Conservation (phyloP, 1,140 invertebrate species). For the Sinonovacula constricta region DNA sequence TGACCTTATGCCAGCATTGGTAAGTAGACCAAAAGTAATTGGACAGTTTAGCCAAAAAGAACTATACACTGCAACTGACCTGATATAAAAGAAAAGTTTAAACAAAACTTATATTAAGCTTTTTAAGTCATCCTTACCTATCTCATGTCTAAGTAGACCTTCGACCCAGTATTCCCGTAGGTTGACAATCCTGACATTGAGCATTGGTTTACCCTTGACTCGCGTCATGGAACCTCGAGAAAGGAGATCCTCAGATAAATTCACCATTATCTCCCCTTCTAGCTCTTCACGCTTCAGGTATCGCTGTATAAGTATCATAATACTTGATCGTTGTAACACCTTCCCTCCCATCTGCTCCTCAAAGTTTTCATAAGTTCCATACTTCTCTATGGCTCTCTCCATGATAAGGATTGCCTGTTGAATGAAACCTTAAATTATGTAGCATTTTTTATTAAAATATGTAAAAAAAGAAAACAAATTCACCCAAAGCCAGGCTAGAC, state of each 20-base stretch:
- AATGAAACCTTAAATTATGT: too few relatives aligned
- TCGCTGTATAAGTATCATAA: slow-evolving; percentile 60
- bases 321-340: slow-evolving; percentile 61
- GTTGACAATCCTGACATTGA: slow-evolving; percentile 71
- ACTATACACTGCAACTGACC: not conserved
- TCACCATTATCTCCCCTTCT: slow-evolving; percentile 67
- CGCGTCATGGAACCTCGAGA: slow-evolving; percentile 74
- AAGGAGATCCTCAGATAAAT: slow-evolving; percentile 71
- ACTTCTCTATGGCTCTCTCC: slow-evolving; percentile 65
- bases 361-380: slow-evolving; percentile 75
- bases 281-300: slow-evolving; percentile 68
- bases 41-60: too few relatives aligned
- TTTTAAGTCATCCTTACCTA: slow-evolving; percentile 68
- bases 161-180: slow-evolving; percentile 72
- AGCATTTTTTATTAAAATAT: too few relatives aligned
- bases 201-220: slow-evolving; percentile 62
- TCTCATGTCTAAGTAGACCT: slow-evolving; percentile 73
- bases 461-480: too few relatives aligned
- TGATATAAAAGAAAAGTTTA: not conserved
- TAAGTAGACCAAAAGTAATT: too few relatives aligned
- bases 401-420: slow-evolving; percentile 73
- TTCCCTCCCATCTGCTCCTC: slow-evolving; percentile 70
- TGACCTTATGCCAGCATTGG: too few relatives aligned
- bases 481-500: too few relatives aligned
- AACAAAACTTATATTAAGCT: not conserved